Percentiles rank a stretch among this genome's conserved stretches.
Conservation (phyloP, 2,797 vertebrate species). For the Pagetopsis macropterus region DNA sequence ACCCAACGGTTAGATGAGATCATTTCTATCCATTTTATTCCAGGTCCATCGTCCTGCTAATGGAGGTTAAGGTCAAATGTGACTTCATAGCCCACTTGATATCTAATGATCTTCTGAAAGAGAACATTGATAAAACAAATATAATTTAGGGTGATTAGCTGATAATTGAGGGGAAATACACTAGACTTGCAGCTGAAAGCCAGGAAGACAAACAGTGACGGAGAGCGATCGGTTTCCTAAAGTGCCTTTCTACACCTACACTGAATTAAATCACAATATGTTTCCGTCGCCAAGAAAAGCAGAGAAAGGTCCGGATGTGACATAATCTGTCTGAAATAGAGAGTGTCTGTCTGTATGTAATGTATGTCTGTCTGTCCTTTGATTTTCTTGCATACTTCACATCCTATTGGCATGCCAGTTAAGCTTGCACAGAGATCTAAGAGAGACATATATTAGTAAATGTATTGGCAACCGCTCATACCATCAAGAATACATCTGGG, state of each 20-base stretch:
- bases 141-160: conserved; percentile 52
- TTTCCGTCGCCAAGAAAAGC: conserved; percentile 15
- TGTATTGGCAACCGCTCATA: neutral
- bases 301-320: conserved; percentile 26
- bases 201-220: conserved; percentile 48
- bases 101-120: conserved; percentile 30
- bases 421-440: neutral
- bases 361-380: neutral
- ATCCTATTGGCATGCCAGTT: neutral
- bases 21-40: neutral
- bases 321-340: conserved; percentile 10
- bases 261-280: neutral
- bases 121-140: conserved; percentile 47
- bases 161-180: conserved; percentile 54
- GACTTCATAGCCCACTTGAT: conserved; percentile 7
- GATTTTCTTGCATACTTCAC: neutral
- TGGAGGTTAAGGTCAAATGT: conserved; percentile 10
- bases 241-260: conserved; percentile 3
- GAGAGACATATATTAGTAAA: neutral
- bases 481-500: neutral
- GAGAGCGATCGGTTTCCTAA: conserved; percentile 36
- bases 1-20: neutral
- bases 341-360: neutral
- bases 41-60: neutral
- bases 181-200: conserved; percentile 56